Evolutionary conservation across 2,113 vertebrate genomes (phyloP).

Genomic region (Mesembrinibis cayennensis): DNA sequence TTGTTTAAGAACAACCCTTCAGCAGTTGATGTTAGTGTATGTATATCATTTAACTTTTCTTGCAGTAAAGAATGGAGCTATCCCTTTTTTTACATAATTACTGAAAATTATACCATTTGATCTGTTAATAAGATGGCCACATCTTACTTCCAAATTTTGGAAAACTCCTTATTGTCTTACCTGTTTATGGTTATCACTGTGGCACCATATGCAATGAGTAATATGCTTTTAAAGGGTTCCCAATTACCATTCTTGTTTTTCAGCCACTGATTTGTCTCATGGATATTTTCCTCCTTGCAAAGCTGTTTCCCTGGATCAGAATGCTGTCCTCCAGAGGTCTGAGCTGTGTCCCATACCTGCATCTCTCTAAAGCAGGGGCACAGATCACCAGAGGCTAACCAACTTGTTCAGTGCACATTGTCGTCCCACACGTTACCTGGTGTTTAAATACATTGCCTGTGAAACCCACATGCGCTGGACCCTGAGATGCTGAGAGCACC

Average conservation of each 20-base stretch:
- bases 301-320: not conserved
- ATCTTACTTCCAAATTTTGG: not conserved
- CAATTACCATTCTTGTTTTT: not conserved
- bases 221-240: not conserved
- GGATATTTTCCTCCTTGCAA: not conserved
- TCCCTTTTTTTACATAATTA: not conserved
- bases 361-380: not conserved
- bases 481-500: not conserved
- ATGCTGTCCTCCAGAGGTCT: not conserved
- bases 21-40: not conserved
- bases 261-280: not conserved
- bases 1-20: not conserved
- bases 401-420: not conserved
- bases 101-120: not conserved
- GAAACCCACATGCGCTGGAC: not conserved
- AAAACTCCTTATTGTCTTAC: not conserved
- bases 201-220: not conserved
- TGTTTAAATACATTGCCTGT: not conserved
- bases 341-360: not conserved
- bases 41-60: not conserved
- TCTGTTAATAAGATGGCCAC: not conserved
- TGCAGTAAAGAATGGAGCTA: not conserved
- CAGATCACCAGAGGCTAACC: not conserved
- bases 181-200: not conserved
- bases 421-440: not conserved